Evolutionary conservation across 2,888 invertebrate genomes (phyloP), one percentile per base, ranked within the genome.

Genomic region (Allolobophora icterica): DNA sequence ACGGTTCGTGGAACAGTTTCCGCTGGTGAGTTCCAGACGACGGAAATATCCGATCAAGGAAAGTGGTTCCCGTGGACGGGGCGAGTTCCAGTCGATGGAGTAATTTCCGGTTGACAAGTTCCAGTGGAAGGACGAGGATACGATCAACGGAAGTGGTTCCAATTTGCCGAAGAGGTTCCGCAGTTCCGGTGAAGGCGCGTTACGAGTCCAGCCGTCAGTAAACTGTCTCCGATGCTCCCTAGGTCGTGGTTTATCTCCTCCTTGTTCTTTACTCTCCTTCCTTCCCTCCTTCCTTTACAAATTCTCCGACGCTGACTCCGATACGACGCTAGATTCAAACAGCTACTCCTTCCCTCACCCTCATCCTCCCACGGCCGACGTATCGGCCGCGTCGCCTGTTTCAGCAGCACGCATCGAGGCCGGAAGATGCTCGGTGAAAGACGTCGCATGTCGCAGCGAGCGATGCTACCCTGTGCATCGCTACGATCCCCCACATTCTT

Each of bases 361-460:
- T 30, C n/a, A 0, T n/a, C 71, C 71, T 71, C 71, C 30, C n/a
- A 71, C 30, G 71, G 30, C 71, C 71, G n/a, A 52, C 52, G 2
- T 21, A 24, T 52, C 52, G 52, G 52, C 52, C 45, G 45, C 45
- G 45, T 52, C 52, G 24, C 52, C 71, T n/a, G 71, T 13, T 17
- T 71, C 71, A 71, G 71, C n/a, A 71, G 71, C 71, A 71, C 71
- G 71, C 71, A 71, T 71, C 71, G 71, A 71, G 11, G n/a, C n/a
- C 71, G 11, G 71, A 71, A 71, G 71, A 71, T 71, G 71, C 30
- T n/a, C 71, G 5, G n/a, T 0, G 71, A 71, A n/a, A n/a, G 71
- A 71, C 8, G 71, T 6, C n/a, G 71, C 71, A n/a, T n/a, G 71
- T n/a, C 0, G 71, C 30, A n/a, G 0, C 8, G 8, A 71, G n/a